Base-by-base conservation (phyloP, 2,797 vertebrate species). In the Pitangus sulphuratus region DNA sequence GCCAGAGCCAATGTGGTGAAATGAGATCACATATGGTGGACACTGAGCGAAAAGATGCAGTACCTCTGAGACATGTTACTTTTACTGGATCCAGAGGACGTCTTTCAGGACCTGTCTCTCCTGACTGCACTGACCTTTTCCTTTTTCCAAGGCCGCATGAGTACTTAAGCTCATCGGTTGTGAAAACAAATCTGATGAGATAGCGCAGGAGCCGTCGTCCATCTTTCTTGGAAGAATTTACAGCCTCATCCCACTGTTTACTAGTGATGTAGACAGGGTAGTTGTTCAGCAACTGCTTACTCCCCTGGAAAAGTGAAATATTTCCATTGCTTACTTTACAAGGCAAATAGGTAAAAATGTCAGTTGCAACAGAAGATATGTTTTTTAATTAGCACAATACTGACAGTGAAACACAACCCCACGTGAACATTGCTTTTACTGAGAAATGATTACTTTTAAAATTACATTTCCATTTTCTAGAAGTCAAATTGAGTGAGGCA, bases 61-160 rank as follows among this genome's bases (percentile, higher is more conserved):
- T 99, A 99, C 99, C 99, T 99, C 99, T 99, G 98, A 99, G 99
- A 98, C 99, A 99, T 98, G 99, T 99, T 98, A 99, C 99, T 99
- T 99, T 99, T 98, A 99, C 98, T 48, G 99, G 99, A 98, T 99
- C 99, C 97, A 99, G 99, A 81, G 99, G 99, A 85, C 99, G 98
- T 98, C 99, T 99, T 98, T 99, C 99, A 85, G 99, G 99, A 96
- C 99, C 99, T 44, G 99, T 98, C 95, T 99, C 99, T 98, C 99
- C 99, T 95, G 99, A 99, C 98, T 99, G 99, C 97, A 99, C 99
- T 80, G 99, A 99, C 92, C 99, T 99, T 98, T 99, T 99, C 98
- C 99, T 99, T 98, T 99, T 99, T 45, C 99, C 99, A 98, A 99
- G 98, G 98, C 99, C 99, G 93, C 99, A 99, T 80, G 99, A 99